Evolutionary conservation across 2,113 vertebrate genomes (phyloP), one percentile per base, ranked within the genome.

Genomic region (Carassius carassius): DNA sequence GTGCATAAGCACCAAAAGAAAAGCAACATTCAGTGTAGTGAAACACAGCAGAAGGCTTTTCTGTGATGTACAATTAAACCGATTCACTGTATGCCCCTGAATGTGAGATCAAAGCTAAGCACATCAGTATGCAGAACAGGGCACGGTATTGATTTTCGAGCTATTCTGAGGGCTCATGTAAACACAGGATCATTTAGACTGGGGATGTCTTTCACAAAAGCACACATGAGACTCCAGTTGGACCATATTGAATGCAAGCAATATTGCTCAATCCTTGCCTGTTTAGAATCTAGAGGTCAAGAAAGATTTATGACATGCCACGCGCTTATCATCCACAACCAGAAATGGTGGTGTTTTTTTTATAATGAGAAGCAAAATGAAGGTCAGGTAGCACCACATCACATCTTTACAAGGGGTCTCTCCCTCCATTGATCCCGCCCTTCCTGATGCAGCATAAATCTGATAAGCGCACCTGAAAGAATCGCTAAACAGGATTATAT

Each of bases 251-350:
- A 89, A 92, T 65, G 47, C 62, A 89, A 83, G 78, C 78, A 75
- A 67, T 54, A 44, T 85, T 70, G 9, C 54, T 88, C 85, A 83
- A 90, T 92, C 91, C 89, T 87, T 89, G 88, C 78, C 90, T 87
- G 88, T 73, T 87, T 63, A 62, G 76, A 86, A 92, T 91, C 85
- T 85, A 51, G 87, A 86, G 91, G 92, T 94, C 90, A 92, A 91
- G 89, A 90, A 89, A 93, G 92, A 94, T 92, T 90, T 87, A 94
- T 90, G 91, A 81, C 88, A 89, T 90, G 87, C 89, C 91, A 91
- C 90, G 87, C 91, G 92, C 91, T 94, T 93, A 94, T 94, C 92
- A 89, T 91, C 86, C 37, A 76, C 84, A 87, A 90, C 85, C 93
- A 94, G 91, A 90, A 88, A 90, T 86, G 84, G 90, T 83, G 87